Conservation (phyloP, 2,113 vertebrate genomes). For the Macquaria australasica region DNA sequence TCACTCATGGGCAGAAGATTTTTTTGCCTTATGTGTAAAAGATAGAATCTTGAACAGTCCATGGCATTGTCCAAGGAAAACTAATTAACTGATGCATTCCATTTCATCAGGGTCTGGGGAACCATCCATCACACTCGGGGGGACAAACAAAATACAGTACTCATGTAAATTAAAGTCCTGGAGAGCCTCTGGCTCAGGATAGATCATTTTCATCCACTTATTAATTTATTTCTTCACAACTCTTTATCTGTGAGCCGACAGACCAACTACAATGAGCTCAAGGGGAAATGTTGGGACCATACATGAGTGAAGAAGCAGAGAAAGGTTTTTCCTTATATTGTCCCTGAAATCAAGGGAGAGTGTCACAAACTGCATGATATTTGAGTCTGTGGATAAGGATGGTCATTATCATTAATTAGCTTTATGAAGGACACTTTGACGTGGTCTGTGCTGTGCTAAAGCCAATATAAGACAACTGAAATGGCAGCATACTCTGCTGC, state of each 20-base stretch:
- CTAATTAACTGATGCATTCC: slow-evolving; percentile 86
- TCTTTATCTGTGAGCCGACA: slow-evolving; percentile 47
- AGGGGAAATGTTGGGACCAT: slow-evolving; percentile 49
- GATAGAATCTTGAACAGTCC: slow-evolving; percentile 18
- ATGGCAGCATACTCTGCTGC: background rate
- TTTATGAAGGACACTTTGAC: background rate
- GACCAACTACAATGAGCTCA: slow-evolving; percentile 37
- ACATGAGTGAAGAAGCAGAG: slow-evolving; percentile 34
- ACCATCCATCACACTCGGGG: slow-evolving; percentile 78
- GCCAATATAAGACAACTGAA: background rate
- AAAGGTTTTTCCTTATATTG: slow-evolving; percentile 8
- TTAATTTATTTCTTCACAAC: slow-evolving; percentile 71
- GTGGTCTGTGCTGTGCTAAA: background rate
- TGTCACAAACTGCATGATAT: slow-evolving; percentile 22
- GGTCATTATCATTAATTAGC: slow-evolving; percentile 27
- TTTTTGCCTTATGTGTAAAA: background rate
- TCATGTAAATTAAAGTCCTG: slow-evolving; percentile 80
- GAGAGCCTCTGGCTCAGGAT: slow-evolving; percentile 62
- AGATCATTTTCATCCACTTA: slow-evolving; percentile 71
- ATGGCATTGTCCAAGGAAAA: slow-evolving; percentile 75
- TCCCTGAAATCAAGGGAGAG: background rate
- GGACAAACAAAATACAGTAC: slow-evolving; percentile 82
- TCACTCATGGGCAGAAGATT: background rate
- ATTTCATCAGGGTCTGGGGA: slow-evolving; percentile 79
- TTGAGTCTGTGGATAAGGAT: background rate